A percentile compares a stretch with the other conserved stretches of the same genome.
phyloP scores from a whole-genome alignment of 1,140 invertebrate genomes.

The Drosophila malerkotliana region DNA sequence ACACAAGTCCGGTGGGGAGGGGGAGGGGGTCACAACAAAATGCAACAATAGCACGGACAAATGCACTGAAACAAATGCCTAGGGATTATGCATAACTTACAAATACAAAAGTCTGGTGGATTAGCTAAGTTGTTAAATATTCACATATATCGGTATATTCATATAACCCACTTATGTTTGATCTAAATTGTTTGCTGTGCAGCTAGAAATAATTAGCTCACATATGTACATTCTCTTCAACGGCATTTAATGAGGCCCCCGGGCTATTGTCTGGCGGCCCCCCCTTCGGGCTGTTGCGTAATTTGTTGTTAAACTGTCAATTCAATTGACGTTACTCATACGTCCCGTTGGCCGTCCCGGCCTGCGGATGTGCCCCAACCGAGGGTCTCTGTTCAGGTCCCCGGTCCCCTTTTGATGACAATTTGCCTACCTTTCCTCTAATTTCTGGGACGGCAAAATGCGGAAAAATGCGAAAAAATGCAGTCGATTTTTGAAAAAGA shows the following conservation, averaged over 20 bases:
- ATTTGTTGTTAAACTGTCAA: conserved; percentile 77
- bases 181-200: conserved; percentile 10
- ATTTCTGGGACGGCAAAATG: conserved; percentile 18
- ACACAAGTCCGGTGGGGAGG: background rate
- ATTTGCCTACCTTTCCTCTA: background rate
- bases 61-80: conserved; percentile 8
- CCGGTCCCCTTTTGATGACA: conserved; percentile 10
- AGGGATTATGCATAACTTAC: no score
- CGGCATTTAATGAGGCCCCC: conserved; percentile 65
- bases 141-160: no score
- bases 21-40: conserved; percentile 20
- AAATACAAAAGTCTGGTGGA: no score
- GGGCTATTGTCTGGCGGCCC: conserved; percentile 28
- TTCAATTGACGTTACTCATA: conserved; percentile 80
- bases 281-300: conserved; percentile 43
- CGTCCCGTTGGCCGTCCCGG: conserved; percentile 69
- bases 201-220: conserved; percentile 64
- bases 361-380: conserved; percentile 40
- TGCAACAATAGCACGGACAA: conserved; percentile 9
- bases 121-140: no score
- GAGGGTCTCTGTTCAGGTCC: background rate
- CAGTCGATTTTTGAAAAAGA: conserved; percentile 1
- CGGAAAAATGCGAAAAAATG: conserved; percentile 4
- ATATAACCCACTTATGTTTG: conserved; percentile 4
- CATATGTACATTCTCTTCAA: conserved; percentile 66